Evolutionary conservation across 2,888 invertebrate species (phyloP).

Genomic region (Eilema sororculum): DNA sequence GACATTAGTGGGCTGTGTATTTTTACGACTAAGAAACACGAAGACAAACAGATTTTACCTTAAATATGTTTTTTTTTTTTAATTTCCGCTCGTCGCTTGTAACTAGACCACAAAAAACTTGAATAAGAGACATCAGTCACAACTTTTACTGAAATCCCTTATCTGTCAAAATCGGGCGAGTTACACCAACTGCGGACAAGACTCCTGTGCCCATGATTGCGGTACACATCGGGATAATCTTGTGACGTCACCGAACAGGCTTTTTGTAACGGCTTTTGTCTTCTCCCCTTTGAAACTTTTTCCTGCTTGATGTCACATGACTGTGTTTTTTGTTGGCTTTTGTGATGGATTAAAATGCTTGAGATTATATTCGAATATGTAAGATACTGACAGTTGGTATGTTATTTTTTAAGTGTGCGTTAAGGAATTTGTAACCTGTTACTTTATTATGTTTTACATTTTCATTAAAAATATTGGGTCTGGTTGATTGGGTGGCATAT

Average conservation of each 20-base stretch:
- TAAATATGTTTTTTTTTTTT: no score
- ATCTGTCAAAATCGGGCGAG: slow-evolving; percentile 78
- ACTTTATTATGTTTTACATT: not conserved
- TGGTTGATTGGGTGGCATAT: not conserved
- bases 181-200: slow-evolving; percentile 70
- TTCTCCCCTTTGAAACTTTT: slow-evolving; percentile 20
- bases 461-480: not conserved
- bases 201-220: slow-evolving; percentile 46
- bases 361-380: slow-evolving; percentile 7
- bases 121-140: slow-evolving; percentile 78
- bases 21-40: no score
- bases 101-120: slow-evolving; percentile 44
- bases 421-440: not conserved
- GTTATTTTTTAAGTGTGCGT: not conserved
- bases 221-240: slow-evolving; percentile 34
- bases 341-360: slow-evolving; percentile 22
- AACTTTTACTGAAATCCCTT: slow-evolving; percentile 79
- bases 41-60: no score
- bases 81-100: slow-evolving; percentile 36
- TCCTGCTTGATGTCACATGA: slow-evolving; percentile 23
- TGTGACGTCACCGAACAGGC: slow-evolving; percentile 23
- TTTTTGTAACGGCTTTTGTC: slow-evolving; percentile 22
- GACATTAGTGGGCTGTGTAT: no score
- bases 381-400: not conserved
- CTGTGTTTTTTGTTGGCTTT: slow-evolving; percentile 16